Conservation (phyloP, 2,888 invertebrate genomes). For the Periphyllus acericola region DNA sequence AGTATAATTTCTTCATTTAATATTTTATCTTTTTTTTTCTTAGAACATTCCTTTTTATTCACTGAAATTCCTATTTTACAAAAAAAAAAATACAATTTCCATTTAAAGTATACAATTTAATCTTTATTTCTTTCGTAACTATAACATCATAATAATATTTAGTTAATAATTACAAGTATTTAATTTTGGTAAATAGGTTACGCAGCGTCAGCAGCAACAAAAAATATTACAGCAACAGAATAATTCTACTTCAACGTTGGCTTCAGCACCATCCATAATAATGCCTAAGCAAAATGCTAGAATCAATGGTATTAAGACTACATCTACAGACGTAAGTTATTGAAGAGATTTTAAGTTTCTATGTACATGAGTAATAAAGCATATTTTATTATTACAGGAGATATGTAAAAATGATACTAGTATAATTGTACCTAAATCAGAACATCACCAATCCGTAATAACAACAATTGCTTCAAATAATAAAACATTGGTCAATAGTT, state of each 20-base stretch:
- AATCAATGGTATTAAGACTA: constrained; percentile 42
- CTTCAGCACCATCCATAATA: constrained; percentile 5
- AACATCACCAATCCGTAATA: constrained; percentile 45
- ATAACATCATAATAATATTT: not conserved
- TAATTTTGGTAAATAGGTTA: constrained; percentile 69
- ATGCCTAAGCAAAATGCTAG: constrained; percentile 46
- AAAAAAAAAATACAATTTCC: not conserved
- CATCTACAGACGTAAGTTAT: constrained; percentile 39
- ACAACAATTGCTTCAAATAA: constrained; percentile 52
- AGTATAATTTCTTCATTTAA: constrained; percentile 35
- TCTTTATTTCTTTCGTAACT: not conserved
- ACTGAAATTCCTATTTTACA: constrained; percentile 6
- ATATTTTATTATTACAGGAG: constrained; percentile 19
- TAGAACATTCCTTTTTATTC: not conserved
- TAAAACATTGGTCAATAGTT: constrained; percentile 40
- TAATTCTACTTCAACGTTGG: constrained; percentile 60
- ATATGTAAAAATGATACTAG: constrained; percentile 34
- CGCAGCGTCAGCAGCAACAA: constrained; percentile 75
- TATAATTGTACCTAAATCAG: constrained; percentile 32
- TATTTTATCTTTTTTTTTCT: not conserved
- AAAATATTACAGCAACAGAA: constrained; percentile 72
- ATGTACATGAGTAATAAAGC: not conserved
- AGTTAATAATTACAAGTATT: not conserved
- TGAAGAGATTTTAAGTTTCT: not conserved
- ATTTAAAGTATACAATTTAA: not conserved